Percentiles rank a stretch among this genome's conserved stretches.
phyloP scores from a whole-genome alignment of 2,797 vertebrate genomes.

The Halcyon leucocephala region DNA sequence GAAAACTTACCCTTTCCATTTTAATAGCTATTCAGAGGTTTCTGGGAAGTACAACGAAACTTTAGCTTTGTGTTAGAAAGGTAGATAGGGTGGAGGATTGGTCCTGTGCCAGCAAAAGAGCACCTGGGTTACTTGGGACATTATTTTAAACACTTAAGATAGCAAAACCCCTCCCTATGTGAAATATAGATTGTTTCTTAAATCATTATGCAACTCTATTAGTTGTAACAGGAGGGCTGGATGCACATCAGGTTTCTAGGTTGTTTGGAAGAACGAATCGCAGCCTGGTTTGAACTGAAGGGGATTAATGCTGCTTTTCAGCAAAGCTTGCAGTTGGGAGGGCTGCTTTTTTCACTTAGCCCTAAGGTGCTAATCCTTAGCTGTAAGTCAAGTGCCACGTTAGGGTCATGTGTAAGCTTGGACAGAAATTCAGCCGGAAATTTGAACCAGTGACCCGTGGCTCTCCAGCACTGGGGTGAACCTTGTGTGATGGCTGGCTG shows the following conservation, averaged over 20 bases:
- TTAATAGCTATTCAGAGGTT: not conserved
- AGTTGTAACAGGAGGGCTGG: not conserved
- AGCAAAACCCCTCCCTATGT: not conserved
- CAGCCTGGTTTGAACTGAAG: not conserved
- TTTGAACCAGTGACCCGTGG: rapidly evolving
- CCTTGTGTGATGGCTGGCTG: rapidly evolving
- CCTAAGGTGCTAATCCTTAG: not conserved
- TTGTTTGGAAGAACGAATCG: not conserved
- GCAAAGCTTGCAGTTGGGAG: not conserved
- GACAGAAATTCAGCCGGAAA: not conserved
- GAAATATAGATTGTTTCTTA: not conserved
- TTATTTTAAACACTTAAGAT: not conserved
- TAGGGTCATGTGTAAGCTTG: not conserved
- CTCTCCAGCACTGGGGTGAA: not conserved
- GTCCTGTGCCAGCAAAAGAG: not conserved
- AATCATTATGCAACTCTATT: not conserved
- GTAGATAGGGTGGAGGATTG: not conserved
- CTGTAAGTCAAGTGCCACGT: not conserved
- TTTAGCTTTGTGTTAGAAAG: not conserved
- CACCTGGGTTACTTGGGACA: not conserved
- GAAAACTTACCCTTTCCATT: not conserved
- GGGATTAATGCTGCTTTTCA: not conserved
- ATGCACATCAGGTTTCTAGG: not conserved
- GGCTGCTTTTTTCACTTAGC: not conserved
- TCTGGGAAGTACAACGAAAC: not conserved